Evolutionary conservation across 2,113 vertebrate genomes (phyloP).

Genomic region (Gopherus evgoodei): DNA sequence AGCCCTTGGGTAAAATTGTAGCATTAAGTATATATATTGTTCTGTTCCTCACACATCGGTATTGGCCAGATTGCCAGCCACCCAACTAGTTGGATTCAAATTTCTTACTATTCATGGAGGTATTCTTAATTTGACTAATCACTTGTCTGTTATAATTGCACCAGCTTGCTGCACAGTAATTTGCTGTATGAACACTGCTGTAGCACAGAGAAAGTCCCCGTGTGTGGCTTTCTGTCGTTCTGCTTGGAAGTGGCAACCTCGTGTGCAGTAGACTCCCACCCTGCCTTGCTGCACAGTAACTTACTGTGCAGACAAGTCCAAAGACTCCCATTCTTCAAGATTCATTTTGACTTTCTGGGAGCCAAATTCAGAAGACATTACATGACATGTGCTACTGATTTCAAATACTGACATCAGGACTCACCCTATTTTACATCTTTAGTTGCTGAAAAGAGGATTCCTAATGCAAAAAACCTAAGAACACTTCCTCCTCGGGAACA

Average conservation of each 20-base stretch:
- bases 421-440: not conserved
- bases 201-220: not conserved
- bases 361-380: not conserved
- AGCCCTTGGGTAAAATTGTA: not conserved
- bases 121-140: not conserved
- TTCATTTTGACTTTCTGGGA: not conserved
- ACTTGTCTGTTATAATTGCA: not conserved
- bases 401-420: not conserved
- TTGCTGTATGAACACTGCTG: not conserved
- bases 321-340: not conserved
- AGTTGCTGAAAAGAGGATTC: not conserved
- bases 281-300: not conserved
- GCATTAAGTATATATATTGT: not conserved
- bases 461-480: not conserved
- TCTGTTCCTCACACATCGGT: not conserved
- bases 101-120: not conserved
- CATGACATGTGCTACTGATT: not conserved
- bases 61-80: not conserved
- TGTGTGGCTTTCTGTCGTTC: not conserved
- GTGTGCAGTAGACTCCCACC: not conserved
- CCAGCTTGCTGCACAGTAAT: not conserved
- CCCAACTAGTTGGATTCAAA: not conserved
- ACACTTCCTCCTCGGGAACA: not conserved
- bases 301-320: not conserved
- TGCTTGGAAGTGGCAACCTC: not conserved